A percentile compares a stretch with the other conserved stretches of the same genome.
phyloP scores from a whole-genome alignment of 1,140 invertebrate species.

The Bursaphelenchus mucronatus region DNA sequence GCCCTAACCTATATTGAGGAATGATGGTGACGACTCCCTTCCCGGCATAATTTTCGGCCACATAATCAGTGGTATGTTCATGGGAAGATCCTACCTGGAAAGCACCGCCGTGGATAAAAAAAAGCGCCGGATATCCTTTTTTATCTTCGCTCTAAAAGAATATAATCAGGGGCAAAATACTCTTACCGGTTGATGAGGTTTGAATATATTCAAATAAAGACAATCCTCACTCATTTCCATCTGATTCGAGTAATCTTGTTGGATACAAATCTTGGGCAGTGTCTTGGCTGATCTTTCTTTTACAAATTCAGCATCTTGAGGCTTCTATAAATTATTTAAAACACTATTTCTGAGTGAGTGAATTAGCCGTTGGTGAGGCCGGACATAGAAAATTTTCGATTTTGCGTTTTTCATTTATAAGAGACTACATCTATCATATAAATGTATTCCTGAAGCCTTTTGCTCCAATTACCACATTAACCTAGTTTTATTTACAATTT shows the following conservation, averaged over 20 bases:
- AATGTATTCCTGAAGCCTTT: no score
- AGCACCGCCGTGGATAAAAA: constrained; percentile 50
- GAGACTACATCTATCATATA: no score
- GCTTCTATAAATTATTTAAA: no score
- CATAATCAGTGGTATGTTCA: constrained; percentile 1
- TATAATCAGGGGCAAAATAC: constrained; percentile 4
- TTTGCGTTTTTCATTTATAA: no score
- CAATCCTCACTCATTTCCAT: constrained; percentile 33
- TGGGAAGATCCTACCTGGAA: constrained; percentile 28
- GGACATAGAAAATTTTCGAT: no score
- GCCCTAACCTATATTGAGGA: constrained; percentile 38
- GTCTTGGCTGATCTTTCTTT: not conserved
- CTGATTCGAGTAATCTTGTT: constrained; percentile 9
- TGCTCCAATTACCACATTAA: no score
- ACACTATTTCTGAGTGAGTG: no score
- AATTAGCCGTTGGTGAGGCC: no score
- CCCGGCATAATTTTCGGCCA: constrained; percentile 20
- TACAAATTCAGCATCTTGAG: no score
- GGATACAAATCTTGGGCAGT: not conserved
- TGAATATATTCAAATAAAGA: constrained; percentile 38
- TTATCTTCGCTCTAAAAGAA: not conserved
- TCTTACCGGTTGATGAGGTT: constrained; percentile 17
- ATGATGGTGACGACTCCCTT: constrained; percentile 27
- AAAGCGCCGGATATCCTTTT: constrained; percentile 43
- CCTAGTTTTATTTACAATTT: no score